Conservation (phyloP, 1,140 invertebrate species). For the Rhyzopertha dominica region DNA sequence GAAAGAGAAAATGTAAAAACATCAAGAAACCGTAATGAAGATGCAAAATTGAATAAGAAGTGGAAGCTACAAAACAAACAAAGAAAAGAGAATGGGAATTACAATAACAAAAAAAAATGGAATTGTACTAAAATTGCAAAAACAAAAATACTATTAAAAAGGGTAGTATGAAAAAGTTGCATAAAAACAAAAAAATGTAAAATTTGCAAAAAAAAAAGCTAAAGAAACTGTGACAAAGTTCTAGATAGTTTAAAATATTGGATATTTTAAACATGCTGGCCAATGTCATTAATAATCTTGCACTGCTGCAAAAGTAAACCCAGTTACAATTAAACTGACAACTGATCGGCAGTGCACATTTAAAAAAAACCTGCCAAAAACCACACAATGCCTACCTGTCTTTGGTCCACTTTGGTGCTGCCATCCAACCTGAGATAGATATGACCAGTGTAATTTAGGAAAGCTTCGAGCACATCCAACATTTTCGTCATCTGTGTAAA, state of each 20-base stretch:
- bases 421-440: slow-evolving; percentile 96
- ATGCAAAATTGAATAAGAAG: too few relatives aligned
- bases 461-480: slow-evolving; percentile 96
- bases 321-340: slow-evolving; percentile 2
- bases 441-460: slow-evolving; percentile 95
- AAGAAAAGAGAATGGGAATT: too few relatives aligned
- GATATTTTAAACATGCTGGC: slow-evolving; percentile 22
- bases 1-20: too few relatives aligned
- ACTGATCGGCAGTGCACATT: slow-evolving; percentile 17
- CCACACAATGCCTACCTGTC: slow-evolving; percentile 61
- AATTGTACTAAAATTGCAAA: too few relatives aligned
- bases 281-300: slow-evolving; percentile 19
- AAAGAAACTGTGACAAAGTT: slow-evolving; percentile 15
- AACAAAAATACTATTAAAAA: slow-evolving; percentile 3
- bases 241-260: slow-evolving; percentile 23
- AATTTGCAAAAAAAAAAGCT: slow-evolving; percentile 3
- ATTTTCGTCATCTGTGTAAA: slow-evolving; percentile 99
- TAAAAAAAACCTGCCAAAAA: not conserved
- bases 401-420: slow-evolving; percentile 90
- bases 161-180: too few relatives aligned
- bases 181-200: too few relatives aligned
- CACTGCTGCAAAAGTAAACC: slow-evolving; percentile 21
- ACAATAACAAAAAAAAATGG: too few relatives aligned
- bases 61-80: too few relatives aligned
- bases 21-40: too few relatives aligned